Evolutionary conservation across 2,888 invertebrate genomes (phyloP).

Genomic region (Drosophila ezoana): DNA sequence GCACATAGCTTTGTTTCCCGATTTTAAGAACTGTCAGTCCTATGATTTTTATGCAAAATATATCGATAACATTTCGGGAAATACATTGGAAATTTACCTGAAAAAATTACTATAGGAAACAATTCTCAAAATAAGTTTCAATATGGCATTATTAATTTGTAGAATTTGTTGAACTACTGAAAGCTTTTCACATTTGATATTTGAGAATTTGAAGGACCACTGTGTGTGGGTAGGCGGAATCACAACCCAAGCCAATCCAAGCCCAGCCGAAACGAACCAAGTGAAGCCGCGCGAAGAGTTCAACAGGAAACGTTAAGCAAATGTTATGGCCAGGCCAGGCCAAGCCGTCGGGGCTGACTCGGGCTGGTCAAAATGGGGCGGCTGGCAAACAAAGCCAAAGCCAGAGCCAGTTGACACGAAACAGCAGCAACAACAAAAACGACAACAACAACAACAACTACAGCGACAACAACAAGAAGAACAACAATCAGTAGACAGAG

Average conservation of each 20-base stretch:
- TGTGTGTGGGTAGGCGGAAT: conserved; percentile 48
- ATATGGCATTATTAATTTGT: neutral
- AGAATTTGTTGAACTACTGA: neutral
- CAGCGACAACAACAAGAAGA: conserved; percentile 27
- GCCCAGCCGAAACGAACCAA: conserved; percentile 19
- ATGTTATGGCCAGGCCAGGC: conserved; percentile 66
- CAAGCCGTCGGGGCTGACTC: conserved; percentile 32
- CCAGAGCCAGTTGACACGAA: conserved; percentile 72
- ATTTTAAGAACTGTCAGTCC: no score
- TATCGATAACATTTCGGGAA: no score
- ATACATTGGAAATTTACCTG: no score
- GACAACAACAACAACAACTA: conserved; percentile 35
- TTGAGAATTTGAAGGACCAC: conserved; percentile 21
- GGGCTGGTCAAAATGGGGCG: conserved; percentile 66
- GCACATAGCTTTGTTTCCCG: no score
- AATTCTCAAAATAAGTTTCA: no score
- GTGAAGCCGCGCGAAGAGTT: conserved; percentile 51
- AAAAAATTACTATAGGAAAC: no score
- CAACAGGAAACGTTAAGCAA: conserved; percentile 76
- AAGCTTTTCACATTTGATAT: conserved; percentile 3
- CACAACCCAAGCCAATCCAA: conserved; percentile 34
- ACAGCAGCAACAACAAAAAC: conserved; percentile 33
- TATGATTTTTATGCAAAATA: no score
- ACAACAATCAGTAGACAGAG: conserved; percentile 35
- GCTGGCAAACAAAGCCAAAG: conserved; percentile 66